Evolutionary conservation across 2,888 invertebrate genomes (phyloP).

Genomic region (Lasioglossum malachurum): DNA sequence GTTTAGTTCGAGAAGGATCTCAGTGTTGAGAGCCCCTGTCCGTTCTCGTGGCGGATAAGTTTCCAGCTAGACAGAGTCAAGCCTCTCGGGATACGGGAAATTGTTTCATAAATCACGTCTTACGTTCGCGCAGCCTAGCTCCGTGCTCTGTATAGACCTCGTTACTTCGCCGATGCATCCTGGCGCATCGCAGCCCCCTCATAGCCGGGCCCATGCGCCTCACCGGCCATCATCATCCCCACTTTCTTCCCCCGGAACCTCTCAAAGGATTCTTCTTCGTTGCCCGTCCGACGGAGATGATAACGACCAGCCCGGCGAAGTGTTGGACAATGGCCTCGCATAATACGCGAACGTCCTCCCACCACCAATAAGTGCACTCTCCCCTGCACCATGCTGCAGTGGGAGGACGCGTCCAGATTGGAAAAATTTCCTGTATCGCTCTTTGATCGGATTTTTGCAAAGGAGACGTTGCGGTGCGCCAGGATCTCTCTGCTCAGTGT

Average conservation of each 20-base stretch:
- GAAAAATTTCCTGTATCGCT: conserved; percentile 18
- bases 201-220: conserved; percentile 2
- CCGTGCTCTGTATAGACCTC: conserved; percentile 52
- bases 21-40: conserved; percentile 27
- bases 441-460: conserved; percentile 26
- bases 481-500: background rate
- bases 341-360: conserved; percentile 37
- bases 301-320: conserved; percentile 55
- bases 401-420: conserved; percentile 30
- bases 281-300: conserved; percentile 49
- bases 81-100: conserved; percentile 58
- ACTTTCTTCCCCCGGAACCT: conserved; percentile 36
- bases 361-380: background rate
- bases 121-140: conserved; percentile 46
- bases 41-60: conserved; percentile 41
- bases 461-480: background rate
- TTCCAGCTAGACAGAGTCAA: conserved; percentile 40
- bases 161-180: conserved; percentile 57
- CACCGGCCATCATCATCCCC: conserved; percentile 14
- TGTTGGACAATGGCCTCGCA: conserved; percentile 52
- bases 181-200: conserved; percentile 5
- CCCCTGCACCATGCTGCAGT: background rate
- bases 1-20: background rate
- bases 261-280: conserved; percentile 55
- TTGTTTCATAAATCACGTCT: conserved; percentile 72